These are phyloP conservation scores for Theropithecus gelada DNA, from an alignment of 2,113 vertebrate species.

Conservation along the genomic window DNA sequence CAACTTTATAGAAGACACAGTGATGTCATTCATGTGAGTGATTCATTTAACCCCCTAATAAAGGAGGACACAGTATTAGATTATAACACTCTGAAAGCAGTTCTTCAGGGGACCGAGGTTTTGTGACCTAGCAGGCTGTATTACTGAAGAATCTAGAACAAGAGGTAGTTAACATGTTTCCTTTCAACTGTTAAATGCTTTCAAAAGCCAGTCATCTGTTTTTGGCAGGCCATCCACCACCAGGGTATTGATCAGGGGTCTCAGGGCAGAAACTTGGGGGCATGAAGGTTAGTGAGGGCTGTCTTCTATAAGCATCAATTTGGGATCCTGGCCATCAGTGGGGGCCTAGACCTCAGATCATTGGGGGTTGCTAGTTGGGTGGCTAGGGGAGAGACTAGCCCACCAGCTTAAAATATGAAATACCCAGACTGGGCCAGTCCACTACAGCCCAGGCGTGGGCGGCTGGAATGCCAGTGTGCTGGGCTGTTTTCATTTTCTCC, in stretches of 20 bases:
- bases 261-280: neutral
- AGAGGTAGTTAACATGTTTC: neutral
- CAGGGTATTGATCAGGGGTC: neutral
- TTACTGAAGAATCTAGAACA: neutral
- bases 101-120: neutral
- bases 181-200: neutral
- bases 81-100: neutral
- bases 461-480: neutral
- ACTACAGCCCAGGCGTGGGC: neutral
- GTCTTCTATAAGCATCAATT: neutral
- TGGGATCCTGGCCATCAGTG: neutral
- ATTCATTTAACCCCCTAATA: constrained; percentile 18
- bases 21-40: neutral
- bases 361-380: neutral
- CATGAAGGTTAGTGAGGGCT: neutral
- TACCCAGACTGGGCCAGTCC: neutral
- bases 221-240: neutral
- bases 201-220: neutral
- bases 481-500: neutral
- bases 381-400: neutral
- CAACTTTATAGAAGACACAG: constrained; percentile 6
- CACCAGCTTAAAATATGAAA: neutral
- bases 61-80: neutral
- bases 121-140: constrained; percentile 6
- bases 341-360: neutral